A percentile compares a stretch with the other conserved stretches of the same genome.
phyloP scores from a whole-genome alignment of 2,888 invertebrate genomes.

The Tipula lateralis region DNA sequence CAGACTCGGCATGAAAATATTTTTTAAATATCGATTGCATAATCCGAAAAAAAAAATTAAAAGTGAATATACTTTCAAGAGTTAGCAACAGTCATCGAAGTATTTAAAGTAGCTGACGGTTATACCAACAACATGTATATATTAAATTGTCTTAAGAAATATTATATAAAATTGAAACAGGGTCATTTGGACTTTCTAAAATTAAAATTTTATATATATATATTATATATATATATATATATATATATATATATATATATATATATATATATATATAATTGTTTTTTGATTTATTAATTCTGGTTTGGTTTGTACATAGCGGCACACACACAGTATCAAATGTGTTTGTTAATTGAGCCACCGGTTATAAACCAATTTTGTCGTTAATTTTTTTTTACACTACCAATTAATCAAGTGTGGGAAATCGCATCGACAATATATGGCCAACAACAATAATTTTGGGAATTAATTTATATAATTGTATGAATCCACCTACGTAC shows the following conservation, averaged over 20 bases:
- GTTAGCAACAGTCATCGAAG: slow-evolving; percentile 19
- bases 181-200: slow-evolving; percentile 24
- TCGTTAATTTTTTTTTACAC: background rate
- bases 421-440: background rate
- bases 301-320: background rate
- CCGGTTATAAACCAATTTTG: background rate
- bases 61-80: slow-evolving; percentile 19
- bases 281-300: slow-evolving; percentile 15
- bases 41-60: background rate
- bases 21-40: background rate
- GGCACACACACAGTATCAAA: background rate
- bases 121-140: background rate
- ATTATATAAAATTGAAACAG: slow-evolving; percentile 2
- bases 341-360: background rate
- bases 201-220: background rate
- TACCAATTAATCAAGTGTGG: slow-evolving; percentile 19
- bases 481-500: background rate
- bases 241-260: too few relatives aligned
- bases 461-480: background rate
- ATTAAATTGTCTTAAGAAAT: slow-evolving; percentile 20
- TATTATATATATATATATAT: too few relatives aligned
- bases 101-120: slow-evolving; percentile 19
- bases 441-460: background rate
- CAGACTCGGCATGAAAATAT: background rate
- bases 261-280: too few relatives aligned